Conservation (phyloP, 2,113 vertebrate genomes). For the Podarcis cretensis region DNA sequence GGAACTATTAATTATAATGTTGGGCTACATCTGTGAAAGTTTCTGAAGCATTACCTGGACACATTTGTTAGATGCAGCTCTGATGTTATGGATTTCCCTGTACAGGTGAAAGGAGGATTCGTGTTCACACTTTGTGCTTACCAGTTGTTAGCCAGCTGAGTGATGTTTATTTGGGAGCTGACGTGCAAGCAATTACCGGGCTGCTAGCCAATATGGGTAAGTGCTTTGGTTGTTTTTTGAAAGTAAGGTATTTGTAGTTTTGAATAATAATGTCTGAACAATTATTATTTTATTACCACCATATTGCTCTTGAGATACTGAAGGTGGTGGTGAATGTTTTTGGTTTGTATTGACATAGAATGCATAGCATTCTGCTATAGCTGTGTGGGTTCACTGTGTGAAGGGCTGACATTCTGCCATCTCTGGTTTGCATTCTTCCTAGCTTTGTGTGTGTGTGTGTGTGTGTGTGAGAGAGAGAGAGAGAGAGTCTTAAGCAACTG, state of each 20-base stretch:
- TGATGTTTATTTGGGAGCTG: slow-evolving; percentile 93
- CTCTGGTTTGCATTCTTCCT: neutral
- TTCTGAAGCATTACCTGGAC: neutral
- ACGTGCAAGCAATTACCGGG: slow-evolving; percentile 93
- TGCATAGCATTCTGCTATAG: neutral
- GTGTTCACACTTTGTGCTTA: slow-evolving; percentile 96
- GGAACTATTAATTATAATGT: neutral
- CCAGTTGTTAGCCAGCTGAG: slow-evolving; percentile 91
- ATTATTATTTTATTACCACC: neutral
- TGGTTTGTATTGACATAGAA: neutral
- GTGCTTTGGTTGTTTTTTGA: slow-evolving; percentile 31
- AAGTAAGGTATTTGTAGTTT: fast-evolving
- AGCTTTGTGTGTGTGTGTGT: neutral
- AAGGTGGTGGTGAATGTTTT: neutral
- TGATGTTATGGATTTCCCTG: neutral
- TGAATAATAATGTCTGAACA: neutral
- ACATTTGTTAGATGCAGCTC: neutral
- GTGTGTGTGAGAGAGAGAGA: too few species aligned
- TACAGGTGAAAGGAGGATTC: slow-evolving; percentile 93
- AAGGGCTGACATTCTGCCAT: neutral
- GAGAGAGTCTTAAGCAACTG: neutral
- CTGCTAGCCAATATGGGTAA: slow-evolving; percentile 96
- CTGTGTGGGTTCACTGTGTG: neutral
- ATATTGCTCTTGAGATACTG: neutral
- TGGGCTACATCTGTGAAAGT: neutral